Conservation (phyloP, 2,113 vertebrate genomes). For the Pithys albifrons region DNA sequence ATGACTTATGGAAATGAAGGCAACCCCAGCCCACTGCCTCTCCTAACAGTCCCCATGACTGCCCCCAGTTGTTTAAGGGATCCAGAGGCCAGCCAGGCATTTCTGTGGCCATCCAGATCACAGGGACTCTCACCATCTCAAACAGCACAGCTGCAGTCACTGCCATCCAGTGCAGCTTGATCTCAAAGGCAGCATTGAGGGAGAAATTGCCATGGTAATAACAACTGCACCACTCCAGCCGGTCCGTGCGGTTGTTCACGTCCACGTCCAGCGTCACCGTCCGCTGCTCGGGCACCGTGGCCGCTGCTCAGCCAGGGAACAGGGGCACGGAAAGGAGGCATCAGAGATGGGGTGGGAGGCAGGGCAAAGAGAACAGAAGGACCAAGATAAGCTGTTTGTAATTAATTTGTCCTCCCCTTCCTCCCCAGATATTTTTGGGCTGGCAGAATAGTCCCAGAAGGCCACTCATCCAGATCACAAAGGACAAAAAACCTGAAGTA, state of each 20-base stretch:
- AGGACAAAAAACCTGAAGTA: neutral
- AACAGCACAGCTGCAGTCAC: conserved; percentile 95
- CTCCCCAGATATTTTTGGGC: neutral
- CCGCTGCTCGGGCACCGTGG: conserved; percentile 94
- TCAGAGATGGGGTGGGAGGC: neutral
- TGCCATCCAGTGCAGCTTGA: conserved; percentile 99
- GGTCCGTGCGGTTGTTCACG: conserved; percentile 93
- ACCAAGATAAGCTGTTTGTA: neutral
- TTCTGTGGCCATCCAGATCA: neutral
- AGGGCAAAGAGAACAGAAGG: neutral
- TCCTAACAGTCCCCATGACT: neutral
- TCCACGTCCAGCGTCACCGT: conserved; percentile 94
- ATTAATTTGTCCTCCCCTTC: neutral
- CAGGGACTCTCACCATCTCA: conserved; percentile 87
- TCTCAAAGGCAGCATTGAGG: conserved; percentile 90
- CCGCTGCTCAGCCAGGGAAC: conserved; percentile 72
- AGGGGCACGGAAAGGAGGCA: neutral
- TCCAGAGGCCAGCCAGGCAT: neutral
- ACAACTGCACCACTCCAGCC: conserved; percentile 96
- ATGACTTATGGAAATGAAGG: neutral
- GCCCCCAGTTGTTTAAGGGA: neutral
- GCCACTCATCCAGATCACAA: neutral
- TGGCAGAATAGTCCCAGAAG: conserved; percentile 29
- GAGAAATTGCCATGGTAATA: conserved; percentile 97
- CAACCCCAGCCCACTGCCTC: neutral